A percentile compares a stretch with the other conserved stretches of the same genome.
Conservation (phyloP, 2,797 vertebrate species). For the Kryptopterus vitreolus region DNA sequence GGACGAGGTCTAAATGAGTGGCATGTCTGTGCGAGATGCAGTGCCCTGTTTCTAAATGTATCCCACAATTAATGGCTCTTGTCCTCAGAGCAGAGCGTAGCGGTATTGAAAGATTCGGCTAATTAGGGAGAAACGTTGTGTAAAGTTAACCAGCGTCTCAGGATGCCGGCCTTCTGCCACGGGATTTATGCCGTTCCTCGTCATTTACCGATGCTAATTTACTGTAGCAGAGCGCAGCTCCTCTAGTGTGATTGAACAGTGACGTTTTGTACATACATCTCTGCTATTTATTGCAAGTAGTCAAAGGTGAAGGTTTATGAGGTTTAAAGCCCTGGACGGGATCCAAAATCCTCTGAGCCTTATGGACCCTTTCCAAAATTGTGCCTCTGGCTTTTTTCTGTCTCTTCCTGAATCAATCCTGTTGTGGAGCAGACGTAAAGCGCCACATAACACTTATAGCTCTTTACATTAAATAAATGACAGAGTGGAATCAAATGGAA, state of each 20-base stretch:
- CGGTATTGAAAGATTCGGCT: slow-evolving; percentile 35
- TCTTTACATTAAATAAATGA: slow-evolving; percentile 45
- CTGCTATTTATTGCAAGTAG: neutral
- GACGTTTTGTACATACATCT: slow-evolving; percentile 21
- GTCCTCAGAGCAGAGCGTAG: slow-evolving; percentile 41
- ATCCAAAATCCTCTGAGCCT: neutral
- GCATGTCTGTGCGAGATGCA: slow-evolving; percentile 12
- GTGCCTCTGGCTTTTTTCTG: neutral
- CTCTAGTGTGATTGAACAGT: slow-evolving; percentile 52
- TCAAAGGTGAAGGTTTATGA: slow-evolving; percentile 13
- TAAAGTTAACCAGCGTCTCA: slow-evolving; percentile 53
- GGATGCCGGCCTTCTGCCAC: slow-evolving; percentile 44
- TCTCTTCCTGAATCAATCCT: slow-evolving; percentile 10
- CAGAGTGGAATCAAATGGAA: slow-evolving; percentile 14
- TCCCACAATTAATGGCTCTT: slow-evolving; percentile 38
- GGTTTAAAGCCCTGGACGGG: slow-evolving; percentile 14
- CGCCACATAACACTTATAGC: slow-evolving; percentile 29
- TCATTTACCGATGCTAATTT: slow-evolving; percentile 48
- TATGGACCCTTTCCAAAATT: neutral
- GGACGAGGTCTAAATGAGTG: neutral
- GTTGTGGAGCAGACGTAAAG: slow-evolving; percentile 15
- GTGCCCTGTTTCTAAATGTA: slow-evolving; percentile 33
- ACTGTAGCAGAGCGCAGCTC: slow-evolving; percentile 34
- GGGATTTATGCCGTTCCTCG: slow-evolving; percentile 43
- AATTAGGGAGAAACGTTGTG: slow-evolving; percentile 49